Evolutionary conservation across 1,140 invertebrate species (phyloP), one percentile per base, ranked within the genome.

Genomic region (Drosophila nebulosa): DNA sequence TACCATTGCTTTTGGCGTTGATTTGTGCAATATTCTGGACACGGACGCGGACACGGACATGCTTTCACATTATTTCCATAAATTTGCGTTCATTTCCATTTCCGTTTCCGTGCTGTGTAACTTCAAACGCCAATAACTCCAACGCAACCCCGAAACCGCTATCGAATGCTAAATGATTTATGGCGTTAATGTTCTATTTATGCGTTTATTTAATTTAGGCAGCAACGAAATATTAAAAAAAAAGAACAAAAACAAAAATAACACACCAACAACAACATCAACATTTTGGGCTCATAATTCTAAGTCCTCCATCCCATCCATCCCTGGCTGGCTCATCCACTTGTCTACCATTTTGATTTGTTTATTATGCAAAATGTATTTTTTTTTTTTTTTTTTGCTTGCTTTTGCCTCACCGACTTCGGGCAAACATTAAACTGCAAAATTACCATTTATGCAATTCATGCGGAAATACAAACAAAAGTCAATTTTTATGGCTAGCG

Each of bases 381-480:
- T 74, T 68, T 50, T 61, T 55, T 52, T n/a, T n/a, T 69, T 59
- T 16, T 57, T 52, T 79, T 51, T 39, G 56, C 39, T 21, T 64
- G 52, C 55, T 36, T 22, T 56, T 77, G 42, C 66, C 18, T 30
- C 50, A 39, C 24, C 35, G 12, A 69, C 36, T 61, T 66, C 53
- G 51, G 57, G 57, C 84, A 65, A 79, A 86, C 83, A 81, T 88
- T 88, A 88, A 86, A 86, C 74, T 81, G 78, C 81, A 78, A 88
- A 86, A 88, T 88, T 88, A 88, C 83, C 83, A 88, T 88, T 88
- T 83, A 88, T 88, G 79, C 83, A 86, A 88, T 88, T 86, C 83
- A 86, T 79, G 83, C 83, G 83, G 83, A 86, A 86, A 88, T 83
- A 88, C 83, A 88, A 88, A 89, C 78, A 89, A 88, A 88, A 88